Percentiles rank a stretch among this genome's conserved stretches.
These are phyloP conservation scores for Chironomus tentans DNA, from an alignment of 2,888 invertebrate genomes.

Conservation along the genomic window DNA sequence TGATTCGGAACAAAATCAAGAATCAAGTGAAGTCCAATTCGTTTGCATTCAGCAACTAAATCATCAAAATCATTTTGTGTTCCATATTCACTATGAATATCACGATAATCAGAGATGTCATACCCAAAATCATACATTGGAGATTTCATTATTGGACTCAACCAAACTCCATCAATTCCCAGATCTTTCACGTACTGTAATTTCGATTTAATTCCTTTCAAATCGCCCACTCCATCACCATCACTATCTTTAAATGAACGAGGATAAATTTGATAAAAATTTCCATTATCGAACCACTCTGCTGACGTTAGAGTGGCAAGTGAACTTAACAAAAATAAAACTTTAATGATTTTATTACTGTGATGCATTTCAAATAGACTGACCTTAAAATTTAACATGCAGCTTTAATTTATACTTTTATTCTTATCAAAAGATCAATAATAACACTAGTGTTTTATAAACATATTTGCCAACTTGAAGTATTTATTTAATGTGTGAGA, in stretches of 20 bases:
- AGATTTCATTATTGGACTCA: slow-evolving; percentile 75
- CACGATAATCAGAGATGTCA: slow-evolving; percentile 69
- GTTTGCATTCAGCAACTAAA: slow-evolving; percentile 40
- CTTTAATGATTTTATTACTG: neutral
- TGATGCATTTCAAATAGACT: too few relatives aligned
- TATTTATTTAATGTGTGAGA: too few relatives aligned
- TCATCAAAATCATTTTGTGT: slow-evolving; percentile 59
- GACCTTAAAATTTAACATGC: too few relatives aligned
- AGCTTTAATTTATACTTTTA: too few relatives aligned
- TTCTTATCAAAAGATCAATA: too few relatives aligned
- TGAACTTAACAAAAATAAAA: neutral
- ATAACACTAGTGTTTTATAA: too few relatives aligned
- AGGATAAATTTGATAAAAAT: slow-evolving; percentile 80
- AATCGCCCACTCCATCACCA: slow-evolving; percentile 41
- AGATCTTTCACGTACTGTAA: slow-evolving; percentile 56
- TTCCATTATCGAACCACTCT: slow-evolving; percentile 77
- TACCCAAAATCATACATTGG: slow-evolving; percentile 84
- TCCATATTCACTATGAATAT: slow-evolving; percentile 65
- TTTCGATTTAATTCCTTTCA: slow-evolving; percentile 48
- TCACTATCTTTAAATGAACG: slow-evolving; percentile 75
- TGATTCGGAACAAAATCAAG: slow-evolving; percentile 31
- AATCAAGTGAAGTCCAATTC: slow-evolving; percentile 31
- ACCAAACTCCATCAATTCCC: slow-evolving; percentile 68
- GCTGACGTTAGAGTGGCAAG: slow-evolving; percentile 31
- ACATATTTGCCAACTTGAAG: too few relatives aligned